These are phyloP conservation scores for Tenthredo distinguenda DNA, from an alignment of 2,888 invertebrate genomes.

Conservation along the genomic window DNA sequence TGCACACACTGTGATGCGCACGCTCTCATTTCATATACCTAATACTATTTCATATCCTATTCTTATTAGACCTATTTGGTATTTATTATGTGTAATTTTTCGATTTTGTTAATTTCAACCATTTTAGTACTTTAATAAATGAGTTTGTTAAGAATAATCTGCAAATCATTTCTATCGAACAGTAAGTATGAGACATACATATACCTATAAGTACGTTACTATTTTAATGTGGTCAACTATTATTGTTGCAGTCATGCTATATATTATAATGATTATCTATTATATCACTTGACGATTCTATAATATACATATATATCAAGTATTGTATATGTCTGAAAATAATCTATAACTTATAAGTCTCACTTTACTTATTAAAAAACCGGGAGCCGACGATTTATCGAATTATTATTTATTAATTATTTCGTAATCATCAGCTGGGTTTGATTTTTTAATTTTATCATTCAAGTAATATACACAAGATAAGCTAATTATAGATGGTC, in stretches of 20 bases:
- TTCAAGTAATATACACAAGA: not conserved
- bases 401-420: not conserved
- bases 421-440: not conserved
- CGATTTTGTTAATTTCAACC: conserved; percentile 43
- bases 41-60: conserved; percentile 40
- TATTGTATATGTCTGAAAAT: not conserved
- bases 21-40: conserved; percentile 25
- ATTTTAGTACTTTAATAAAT: conserved; percentile 48
- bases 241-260: not conserved
- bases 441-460: not conserved
- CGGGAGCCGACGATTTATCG: not conserved
- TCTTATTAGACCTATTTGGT: conserved; percentile 31
- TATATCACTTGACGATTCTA: not conserved
- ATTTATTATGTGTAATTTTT: conserved; percentile 47
- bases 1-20: not conserved
- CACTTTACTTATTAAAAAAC: no score
- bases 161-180: conserved; percentile 32
- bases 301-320: not conserved
- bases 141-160: conserved; percentile 42
- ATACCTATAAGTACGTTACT: not conserved
- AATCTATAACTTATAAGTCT: no score
- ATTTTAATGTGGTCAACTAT: not conserved
- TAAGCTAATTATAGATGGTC: not conserved
- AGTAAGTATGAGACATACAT: not conserved
- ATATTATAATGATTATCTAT: not conserved